phyloP scores from a whole-genome alignment of 2,113 vertebrate species.

The Macrotus californicus region DNA sequence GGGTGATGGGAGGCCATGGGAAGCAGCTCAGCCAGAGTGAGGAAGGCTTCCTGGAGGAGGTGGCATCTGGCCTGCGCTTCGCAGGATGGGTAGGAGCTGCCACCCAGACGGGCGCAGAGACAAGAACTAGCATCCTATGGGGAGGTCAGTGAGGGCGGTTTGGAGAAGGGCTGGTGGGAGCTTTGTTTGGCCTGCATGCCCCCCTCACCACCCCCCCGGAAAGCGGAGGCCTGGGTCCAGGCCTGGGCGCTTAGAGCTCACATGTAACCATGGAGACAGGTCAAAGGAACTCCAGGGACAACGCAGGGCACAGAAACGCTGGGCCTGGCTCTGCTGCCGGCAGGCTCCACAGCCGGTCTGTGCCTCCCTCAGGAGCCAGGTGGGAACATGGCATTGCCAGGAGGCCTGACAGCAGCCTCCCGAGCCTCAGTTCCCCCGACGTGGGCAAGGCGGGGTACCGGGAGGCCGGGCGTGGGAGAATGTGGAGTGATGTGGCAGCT shows the following conservation, averaged over 20 bases:
- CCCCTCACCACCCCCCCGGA: background rate
- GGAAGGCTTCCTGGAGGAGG: background rate
- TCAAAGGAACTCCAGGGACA: too few relatives aligned
- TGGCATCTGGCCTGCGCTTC: background rate
- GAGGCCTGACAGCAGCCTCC: background rate
- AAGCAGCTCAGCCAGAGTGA: background rate
- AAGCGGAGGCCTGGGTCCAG: background rate
- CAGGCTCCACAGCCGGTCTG: background rate
- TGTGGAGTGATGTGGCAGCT: accelerated
- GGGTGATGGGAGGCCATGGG: accelerated
- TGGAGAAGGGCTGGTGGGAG: background rate
- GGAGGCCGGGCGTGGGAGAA: accelerated
- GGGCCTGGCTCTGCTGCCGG: background rate
- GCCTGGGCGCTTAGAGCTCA: background rate
- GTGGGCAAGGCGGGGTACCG: background rate
- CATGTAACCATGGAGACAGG: too few relatives aligned
- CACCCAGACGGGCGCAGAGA: too few relatives aligned
- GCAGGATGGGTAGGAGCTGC: background rate
- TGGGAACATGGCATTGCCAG: background rate
- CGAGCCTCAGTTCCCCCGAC: background rate
- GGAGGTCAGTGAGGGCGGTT: too few relatives aligned
- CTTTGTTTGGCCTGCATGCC: background rate
- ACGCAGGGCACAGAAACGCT: background rate
- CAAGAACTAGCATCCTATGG: too few relatives aligned
- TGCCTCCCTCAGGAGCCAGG: background rate